Base-by-base conservation (phyloP, 2,888 invertebrate species). In the Amphipyra berbera region DNA sequence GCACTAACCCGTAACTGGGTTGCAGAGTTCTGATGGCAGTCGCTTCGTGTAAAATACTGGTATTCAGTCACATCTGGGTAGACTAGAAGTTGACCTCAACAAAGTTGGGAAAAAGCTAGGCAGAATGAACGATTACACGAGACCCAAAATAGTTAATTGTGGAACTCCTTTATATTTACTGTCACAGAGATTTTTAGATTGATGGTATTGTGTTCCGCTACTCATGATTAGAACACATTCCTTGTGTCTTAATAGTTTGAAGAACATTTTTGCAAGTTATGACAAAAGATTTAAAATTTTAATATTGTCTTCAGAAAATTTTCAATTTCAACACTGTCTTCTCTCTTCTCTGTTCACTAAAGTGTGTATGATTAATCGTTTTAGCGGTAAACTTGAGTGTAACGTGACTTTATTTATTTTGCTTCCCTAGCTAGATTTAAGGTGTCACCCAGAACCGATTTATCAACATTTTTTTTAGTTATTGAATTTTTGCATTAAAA, bases 401-500 rank as follows among this genome's bases (percentile, higher is more conserved):
- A 21, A 13, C 33, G 13, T 12, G 46, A 46, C 33, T 46, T 46
- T 14, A 33, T 13, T 33, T 46, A 33, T 33, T 46, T 46, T 46
- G 13, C 33, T 46, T 13, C 33, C 30, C 13, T 13, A 42, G 21
- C 35, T 37, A 61, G 40, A 46, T 4, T 68, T 30, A 27, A 35
- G 38, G n/a, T 52, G 33, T 37, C 50, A 50, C 38, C 42, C 21
- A 2, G n/a, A 27, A 56, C 42, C 41, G 27, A 71, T 65, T 72
- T 52, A 72, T 68, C 72, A 64, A 68, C n/a, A 47, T 30, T 15
- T 8, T 47, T 64, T 52, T 10, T 64, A 47, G 12, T 12, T 41
- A 15, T 9, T 10, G 13, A 50, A 35, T 14, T 42, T 41, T 15
- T 6, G 6, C 1, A 10, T 7, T 10, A 8, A 46, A 53, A 46